phyloP scores from a whole-genome alignment of 1,140 invertebrate genomes.

The Trichomalopsis sarcophagae region DNA sequence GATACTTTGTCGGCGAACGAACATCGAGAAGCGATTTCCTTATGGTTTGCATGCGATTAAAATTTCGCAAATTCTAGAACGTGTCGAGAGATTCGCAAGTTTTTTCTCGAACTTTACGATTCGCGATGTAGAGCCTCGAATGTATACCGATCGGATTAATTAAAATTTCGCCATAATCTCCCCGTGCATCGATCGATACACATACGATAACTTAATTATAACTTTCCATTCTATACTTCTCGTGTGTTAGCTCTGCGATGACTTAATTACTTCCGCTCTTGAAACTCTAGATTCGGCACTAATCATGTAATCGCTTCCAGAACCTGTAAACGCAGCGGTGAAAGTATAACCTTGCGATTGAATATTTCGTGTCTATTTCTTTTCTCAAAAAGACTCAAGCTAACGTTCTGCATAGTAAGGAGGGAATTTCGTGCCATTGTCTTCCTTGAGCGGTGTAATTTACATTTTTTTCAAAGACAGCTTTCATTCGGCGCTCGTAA shows the following conservation, averaged over 20 bases:
- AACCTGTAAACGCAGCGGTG: constrained; percentile 44
- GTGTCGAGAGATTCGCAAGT: too few relatives aligned
- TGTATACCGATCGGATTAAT: neutral
- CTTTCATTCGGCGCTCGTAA: constrained; percentile 31
- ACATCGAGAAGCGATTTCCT: too few relatives aligned
- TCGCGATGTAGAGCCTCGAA: too few relatives aligned
- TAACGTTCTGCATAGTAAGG: constrained; percentile 20
- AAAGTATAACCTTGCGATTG: constrained; percentile 61
- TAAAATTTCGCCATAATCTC: neutral
- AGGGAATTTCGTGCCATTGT: constrained; percentile 26
- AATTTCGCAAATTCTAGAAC: too few relatives aligned
- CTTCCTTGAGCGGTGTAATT: constrained; percentile 1
- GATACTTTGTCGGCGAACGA: too few relatives aligned
- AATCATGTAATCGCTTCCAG: constrained; percentile 54
- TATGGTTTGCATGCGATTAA: too few relatives aligned
- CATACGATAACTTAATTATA: neutral
- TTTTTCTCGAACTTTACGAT: too few relatives aligned
- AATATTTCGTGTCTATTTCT: constrained; percentile 16
- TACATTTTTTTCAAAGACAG: constrained; percentile 33
- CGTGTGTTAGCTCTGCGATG: neutral
- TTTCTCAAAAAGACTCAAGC: neutral
- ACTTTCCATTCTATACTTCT: constrained; percentile 14
- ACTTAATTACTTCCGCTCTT: constrained; percentile 58
- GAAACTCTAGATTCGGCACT: constrained; percentile 49
- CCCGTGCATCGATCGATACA: neutral